Conservation (phyloP, 2,888 invertebrate species). For the Cerceris ruficornis region DNA sequence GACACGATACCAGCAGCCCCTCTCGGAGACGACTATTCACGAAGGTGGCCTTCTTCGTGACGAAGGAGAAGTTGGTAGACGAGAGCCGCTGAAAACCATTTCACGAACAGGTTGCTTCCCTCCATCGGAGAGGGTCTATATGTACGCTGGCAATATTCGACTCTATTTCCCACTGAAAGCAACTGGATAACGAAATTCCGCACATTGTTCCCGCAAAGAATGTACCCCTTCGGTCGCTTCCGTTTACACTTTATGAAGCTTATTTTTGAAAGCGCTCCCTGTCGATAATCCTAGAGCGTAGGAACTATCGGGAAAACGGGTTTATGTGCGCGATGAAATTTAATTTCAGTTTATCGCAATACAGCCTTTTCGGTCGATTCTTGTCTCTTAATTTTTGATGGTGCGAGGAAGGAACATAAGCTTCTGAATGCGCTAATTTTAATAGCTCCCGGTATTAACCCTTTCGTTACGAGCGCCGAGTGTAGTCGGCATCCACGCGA, state of each 20-base stretch:
- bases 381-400: constrained; percentile 4
- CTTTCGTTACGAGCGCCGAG: too few relatives aligned
- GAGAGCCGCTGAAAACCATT: constrained; percentile 45
- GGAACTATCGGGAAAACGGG: not conserved
- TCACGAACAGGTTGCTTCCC: constrained; percentile 14
- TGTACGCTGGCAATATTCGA: constrained; percentile 39
- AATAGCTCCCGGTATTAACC: too few relatives aligned
- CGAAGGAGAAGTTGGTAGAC: constrained; percentile 35
- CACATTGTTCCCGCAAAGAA: constrained; percentile 35
- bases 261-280: not conserved
- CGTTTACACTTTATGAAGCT: not conserved
- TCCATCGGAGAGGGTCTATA: constrained; percentile 13
- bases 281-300: constrained; percentile 14
- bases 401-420: not conserved
- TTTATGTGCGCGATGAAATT: constrained; percentile 15
- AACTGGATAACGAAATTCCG: constrained; percentile 51
- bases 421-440: too few relatives aligned
- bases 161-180: constrained; percentile 40
- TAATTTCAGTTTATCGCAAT: constrained; percentile 13
- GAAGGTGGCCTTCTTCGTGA: constrained; percentile 42
- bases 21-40: constrained; percentile 38
- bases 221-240: constrained; percentile 9
- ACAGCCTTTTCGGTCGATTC: constrained; percentile 7
- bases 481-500: too few relatives aligned
- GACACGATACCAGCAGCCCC: constrained; percentile 35